phyloP scores from a whole-genome alignment of 2,888 invertebrate genomes.

The Aphrophora alni region DNA sequence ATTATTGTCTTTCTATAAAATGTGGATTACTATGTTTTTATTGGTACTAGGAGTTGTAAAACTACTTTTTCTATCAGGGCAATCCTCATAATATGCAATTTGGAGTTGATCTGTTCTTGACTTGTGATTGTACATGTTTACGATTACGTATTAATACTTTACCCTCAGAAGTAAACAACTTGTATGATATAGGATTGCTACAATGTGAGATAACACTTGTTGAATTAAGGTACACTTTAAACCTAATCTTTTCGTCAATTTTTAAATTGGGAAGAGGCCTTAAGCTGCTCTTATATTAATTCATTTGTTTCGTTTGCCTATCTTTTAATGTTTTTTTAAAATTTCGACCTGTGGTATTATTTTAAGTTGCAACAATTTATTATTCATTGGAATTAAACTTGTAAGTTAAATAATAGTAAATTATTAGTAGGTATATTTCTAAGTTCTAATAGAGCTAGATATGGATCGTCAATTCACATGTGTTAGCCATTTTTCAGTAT shows the following conservation, averaged over 20 bases:
- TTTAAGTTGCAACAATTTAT: background rate
- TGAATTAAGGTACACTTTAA: background rate
- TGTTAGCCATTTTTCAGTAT: background rate
- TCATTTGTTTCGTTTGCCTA: background rate
- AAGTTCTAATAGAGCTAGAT: constrained; percentile 23
- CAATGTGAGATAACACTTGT: background rate
- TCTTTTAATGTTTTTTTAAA: no score
- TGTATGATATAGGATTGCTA: background rate
- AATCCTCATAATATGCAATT: background rate
- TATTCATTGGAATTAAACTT: constrained; percentile 12
- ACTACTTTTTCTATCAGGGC: background rate
- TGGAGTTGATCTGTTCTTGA: background rate
- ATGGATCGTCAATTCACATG: constrained; percentile 19
- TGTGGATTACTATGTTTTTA: background rate
- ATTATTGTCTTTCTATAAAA: background rate
- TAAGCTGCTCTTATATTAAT: background rate
- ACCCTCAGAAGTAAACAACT: background rate
- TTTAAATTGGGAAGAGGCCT: background rate
- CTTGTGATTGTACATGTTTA: background rate
- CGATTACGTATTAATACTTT: background rate
- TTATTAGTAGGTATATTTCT: background rate
- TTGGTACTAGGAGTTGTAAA: background rate
- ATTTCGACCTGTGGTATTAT: no score
- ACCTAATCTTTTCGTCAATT: background rate
- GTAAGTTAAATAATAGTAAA: background rate